Conservation (phyloP, 2,113 vertebrate species). For the Anoura caudifer region DNA sequence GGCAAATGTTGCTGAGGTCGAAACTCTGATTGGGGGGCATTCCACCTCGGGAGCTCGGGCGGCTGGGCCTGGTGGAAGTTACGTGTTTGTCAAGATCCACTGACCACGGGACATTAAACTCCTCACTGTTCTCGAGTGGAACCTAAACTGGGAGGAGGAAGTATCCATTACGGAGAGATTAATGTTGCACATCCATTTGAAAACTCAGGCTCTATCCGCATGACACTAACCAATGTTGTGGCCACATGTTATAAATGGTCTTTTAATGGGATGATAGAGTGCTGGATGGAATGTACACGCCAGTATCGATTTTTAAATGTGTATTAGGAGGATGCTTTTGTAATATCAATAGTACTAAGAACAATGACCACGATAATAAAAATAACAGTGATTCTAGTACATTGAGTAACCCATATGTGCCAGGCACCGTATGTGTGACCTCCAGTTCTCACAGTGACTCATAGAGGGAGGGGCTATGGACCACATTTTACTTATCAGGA, state of each 20-base stretch:
- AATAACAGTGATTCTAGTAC: neutral
- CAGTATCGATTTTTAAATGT: neutral
- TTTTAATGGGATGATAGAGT: conserved; percentile 14
- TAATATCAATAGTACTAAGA: neutral
- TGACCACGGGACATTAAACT: neutral
- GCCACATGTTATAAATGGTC: conserved; percentile 19
- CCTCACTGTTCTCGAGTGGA: neutral
- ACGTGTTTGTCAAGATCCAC: conserved; percentile 11
- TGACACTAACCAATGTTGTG: neutral
- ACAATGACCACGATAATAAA: neutral
- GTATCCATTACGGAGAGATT: neutral
- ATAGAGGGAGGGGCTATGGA: neutral
- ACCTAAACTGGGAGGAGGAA: neutral
- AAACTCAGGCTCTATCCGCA: neutral
- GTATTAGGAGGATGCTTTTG: neutral
- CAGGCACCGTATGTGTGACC: neutral
- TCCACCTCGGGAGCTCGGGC: conserved; percentile 29
- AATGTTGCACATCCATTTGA: neutral
- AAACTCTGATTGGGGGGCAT: neutral
- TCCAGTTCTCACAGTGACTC: neutral
- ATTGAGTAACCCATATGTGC: neutral
- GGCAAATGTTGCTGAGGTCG: conserved; percentile 43
- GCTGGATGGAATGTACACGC: neutral
- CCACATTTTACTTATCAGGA: neutral
- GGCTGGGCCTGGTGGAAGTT: neutral